Conservation (phyloP, 2,113 vertebrate species). For the Cnemophilus loriae region DNA sequence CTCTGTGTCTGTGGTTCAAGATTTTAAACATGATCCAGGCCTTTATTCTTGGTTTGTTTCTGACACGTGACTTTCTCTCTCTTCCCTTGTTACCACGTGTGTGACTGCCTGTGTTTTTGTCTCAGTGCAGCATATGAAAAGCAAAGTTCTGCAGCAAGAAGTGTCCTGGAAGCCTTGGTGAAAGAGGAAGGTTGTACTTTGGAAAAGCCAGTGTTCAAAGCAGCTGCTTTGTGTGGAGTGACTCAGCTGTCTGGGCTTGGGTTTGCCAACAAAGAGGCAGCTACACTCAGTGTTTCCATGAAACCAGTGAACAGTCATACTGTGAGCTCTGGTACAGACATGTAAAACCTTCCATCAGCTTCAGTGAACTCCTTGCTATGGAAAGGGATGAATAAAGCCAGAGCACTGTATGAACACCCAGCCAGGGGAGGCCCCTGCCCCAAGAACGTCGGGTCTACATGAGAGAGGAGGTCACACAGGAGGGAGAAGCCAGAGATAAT, state of each 20-base stretch:
- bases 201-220: neutral
- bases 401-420: neutral
- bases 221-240: neutral
- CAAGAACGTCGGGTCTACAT: fast-evolving
- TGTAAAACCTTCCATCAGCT: neutral
- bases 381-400: neutral
- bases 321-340: neutral
- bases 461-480: no score
- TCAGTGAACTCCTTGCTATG: neutral
- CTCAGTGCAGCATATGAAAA: neutral
- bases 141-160: neutral
- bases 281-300: neutral
- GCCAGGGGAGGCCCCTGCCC: neutral
- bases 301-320: neutral
- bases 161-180: neutral
- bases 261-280: neutral
- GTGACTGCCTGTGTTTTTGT: neutral
- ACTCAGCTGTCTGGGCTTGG: neutral
- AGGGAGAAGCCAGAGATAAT: neutral
- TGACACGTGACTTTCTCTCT: neutral
- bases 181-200: neutral
- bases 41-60: neutral
- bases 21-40: neutral
- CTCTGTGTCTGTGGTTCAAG: neutral
- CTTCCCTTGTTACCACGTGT: neutral